These are phyloP conservation scores for Spinus pinus DNA, from an alignment of 2,797 vertebrate genomes.

Conservation along the genomic window DNA sequence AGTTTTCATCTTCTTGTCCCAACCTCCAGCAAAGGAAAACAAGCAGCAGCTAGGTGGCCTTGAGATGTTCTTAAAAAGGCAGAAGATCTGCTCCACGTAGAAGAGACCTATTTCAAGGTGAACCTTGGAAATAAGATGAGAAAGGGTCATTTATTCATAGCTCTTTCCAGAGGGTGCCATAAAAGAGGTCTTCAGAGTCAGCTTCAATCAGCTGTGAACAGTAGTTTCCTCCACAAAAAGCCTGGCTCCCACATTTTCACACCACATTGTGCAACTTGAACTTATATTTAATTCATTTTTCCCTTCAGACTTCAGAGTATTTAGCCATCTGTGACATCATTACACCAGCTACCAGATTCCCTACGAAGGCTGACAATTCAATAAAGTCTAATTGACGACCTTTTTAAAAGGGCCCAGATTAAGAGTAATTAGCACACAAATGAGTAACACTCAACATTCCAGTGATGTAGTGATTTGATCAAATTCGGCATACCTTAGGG, in stretches of 20 bases:
- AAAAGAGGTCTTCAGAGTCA: constrained; percentile 7
- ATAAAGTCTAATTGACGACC: constrained; percentile 23
- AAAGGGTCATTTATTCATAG: background rate
- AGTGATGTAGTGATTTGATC: background rate
- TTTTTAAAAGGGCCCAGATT: constrained; percentile 41
- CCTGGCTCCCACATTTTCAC: background rate
- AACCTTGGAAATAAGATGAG: background rate
- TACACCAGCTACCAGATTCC: constrained; percentile 9
- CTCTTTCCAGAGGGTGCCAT: background rate
- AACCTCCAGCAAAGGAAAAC: background rate
- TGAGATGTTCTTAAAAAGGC: background rate
- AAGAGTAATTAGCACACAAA: constrained; percentile 44
- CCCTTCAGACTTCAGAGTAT: constrained; percentile 21
- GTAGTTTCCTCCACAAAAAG: background rate
- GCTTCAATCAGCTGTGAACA: background rate
- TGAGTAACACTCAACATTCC: constrained; percentile 15
- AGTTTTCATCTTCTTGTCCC: background rate
- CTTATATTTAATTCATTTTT: constrained; percentile 36
- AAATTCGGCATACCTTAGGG: constrained; percentile 31
- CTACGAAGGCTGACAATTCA: constrained; percentile 9
- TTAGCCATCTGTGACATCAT: constrained; percentile 44
- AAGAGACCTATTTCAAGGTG: background rate
- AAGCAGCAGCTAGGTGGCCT: background rate
- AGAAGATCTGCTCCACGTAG: background rate
- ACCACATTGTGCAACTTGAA: constrained; percentile 15